Percentiles rank a stretch among this genome's conserved stretches.
Conservation (phyloP, 2,888 invertebrate genomes). For the Cabera pusaria region DNA sequence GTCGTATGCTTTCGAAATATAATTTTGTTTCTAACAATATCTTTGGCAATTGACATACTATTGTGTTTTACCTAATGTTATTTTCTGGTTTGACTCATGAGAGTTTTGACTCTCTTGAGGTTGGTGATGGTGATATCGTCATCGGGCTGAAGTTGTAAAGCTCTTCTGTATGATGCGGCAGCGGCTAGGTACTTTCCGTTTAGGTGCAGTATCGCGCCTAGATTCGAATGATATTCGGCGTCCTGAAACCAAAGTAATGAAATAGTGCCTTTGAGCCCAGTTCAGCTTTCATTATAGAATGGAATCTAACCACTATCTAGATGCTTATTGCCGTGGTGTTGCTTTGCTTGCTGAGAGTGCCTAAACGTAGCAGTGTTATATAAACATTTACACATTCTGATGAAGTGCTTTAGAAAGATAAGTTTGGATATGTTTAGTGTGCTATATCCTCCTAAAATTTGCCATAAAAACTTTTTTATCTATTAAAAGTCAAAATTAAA, state of each 20-base stretch:
- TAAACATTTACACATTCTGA: too few species aligned
- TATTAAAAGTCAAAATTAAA: too few species aligned
- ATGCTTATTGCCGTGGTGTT: too few species aligned
- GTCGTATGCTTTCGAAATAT: slow-evolving; percentile 41
- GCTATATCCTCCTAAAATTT: too few species aligned
- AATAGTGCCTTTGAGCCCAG: slow-evolving; percentile 15
- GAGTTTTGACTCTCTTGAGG: slow-evolving; percentile 84
- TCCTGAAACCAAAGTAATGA: slow-evolving; percentile 81
- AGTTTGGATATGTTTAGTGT: too few species aligned
- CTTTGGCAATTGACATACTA: slow-evolving; percentile 76
- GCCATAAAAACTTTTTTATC: too few species aligned
- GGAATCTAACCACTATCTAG: slow-evolving; percentile 8
- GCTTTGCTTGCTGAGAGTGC: too few species aligned
- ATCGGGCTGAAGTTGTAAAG: slow-evolving; percentile 93
- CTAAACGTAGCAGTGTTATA: too few species aligned
- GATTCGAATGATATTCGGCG: slow-evolving; percentile 95
- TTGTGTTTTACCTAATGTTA: slow-evolving; percentile 44
- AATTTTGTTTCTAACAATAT: slow-evolving; percentile 46
- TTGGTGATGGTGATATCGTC: slow-evolving; percentile 95
- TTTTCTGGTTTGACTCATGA: slow-evolving; percentile 67
- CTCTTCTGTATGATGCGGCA: slow-evolving; percentile 92
- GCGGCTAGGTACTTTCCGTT: slow-evolving; percentile 96
- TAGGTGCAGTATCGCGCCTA: slow-evolving; percentile 97
- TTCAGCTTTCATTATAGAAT: slow-evolving; percentile 19
- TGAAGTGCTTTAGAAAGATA: too few species aligned